Base-by-base conservation (phyloP, 2,888 invertebrate species). In the Cacoxenus indagator region DNA sequence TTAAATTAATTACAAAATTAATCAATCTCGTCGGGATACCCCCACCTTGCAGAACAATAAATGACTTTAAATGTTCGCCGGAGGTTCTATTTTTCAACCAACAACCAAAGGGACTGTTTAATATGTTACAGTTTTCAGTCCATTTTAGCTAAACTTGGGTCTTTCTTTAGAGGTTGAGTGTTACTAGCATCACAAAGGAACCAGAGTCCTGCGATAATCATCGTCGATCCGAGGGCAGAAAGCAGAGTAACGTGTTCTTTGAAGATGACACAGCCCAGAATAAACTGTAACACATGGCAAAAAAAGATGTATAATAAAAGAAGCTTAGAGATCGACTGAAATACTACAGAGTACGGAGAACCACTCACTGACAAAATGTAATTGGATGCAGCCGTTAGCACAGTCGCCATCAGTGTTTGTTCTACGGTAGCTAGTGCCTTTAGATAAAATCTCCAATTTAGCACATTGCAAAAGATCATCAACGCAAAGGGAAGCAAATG, bases 181-280 rank as follows among this genome's bases (percentile, higher is more conserved):
- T 8, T 19, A 17, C 22, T 3, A 1, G 75, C 86, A 51, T 80
- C 85, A 67, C 91, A 89, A 4, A 95, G 91, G 67, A 95, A 88
- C 26, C 92, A 86, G 26, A 96, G 88, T 6, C 96, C 96, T 45
- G 90, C 78, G 6, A 95, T 86, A 68, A 96, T 93, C 14, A 94
- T 88, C 19, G 90, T 83, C 4, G 93, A 92, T 0, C 96, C 95
- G 9, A 90, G 77, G 91, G 93, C 93, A 92, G 95, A 95, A 43
- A 90, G 84, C 5, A 92, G 62, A 0, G 93, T 91, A 0, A 93
- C 90, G 0, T 90, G 88, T 86, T 96, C 96, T 22, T 90, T 90
- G 86, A 95, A 95, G 51, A 95, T 77, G 6, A 92, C 70, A 65
- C 91, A 89, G 4, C 95, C 95, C 67, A 93, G 88, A 45, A 94